Conservation (phyloP, 2,797 vertebrate genomes). For the Tangara arthus region DNA sequence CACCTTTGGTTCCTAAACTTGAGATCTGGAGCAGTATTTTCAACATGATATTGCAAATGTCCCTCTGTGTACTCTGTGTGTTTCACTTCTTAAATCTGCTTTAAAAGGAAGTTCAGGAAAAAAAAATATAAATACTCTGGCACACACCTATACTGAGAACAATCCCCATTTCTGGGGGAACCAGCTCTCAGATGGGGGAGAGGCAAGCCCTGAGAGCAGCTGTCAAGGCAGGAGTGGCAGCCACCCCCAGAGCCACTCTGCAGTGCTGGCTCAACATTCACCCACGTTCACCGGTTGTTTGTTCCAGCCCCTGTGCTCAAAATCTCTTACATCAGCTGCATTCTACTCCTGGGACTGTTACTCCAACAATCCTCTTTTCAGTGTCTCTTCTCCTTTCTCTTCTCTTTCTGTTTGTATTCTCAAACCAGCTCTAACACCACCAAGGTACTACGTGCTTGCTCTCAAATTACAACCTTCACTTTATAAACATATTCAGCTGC, state of each 20-base stretch:
- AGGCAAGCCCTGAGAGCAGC: neutral
- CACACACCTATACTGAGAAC: neutral
- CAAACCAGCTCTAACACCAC: neutral
- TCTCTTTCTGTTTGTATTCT: neutral
- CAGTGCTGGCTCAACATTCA: neutral
- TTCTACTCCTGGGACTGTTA: neutral
- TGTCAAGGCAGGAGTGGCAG: neutral
- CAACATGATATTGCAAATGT: neutral
- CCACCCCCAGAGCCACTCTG: neutral
- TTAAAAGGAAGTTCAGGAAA: neutral
- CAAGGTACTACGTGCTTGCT: neutral
- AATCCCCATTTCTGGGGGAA: neutral
- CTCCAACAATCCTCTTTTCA: neutral
- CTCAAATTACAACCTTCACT: neutral
- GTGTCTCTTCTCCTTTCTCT: neutral
- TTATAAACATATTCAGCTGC: neutral
- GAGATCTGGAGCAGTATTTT: neutral
- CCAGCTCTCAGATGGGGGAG: neutral
- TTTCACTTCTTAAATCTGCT: neutral
- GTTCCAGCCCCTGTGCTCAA: neutral
- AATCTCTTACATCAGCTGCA: neutral
- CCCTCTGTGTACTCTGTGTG: neutral
- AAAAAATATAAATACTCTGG: neutral
- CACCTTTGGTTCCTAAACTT: neutral
- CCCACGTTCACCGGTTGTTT: neutral